A percentile compares a stretch with the other conserved stretches of the same genome.
These are phyloP conservation scores for Arge pagana DNA, from an alignment of 2,888 invertebrate genomes.

Conservation along the genomic window DNA sequence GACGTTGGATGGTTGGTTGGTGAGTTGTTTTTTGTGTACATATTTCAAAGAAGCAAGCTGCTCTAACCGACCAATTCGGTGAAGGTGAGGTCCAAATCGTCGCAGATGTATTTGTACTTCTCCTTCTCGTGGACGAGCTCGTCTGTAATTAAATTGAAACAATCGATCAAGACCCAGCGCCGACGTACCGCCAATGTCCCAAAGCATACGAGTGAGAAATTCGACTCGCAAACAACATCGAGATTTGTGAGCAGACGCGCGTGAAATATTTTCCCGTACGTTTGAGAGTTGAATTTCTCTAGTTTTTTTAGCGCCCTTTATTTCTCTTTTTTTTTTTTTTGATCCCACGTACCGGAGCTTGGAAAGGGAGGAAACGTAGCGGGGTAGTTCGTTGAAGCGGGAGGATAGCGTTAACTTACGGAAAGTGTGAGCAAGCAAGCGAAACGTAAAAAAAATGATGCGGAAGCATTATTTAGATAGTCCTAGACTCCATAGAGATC, in stretches of 20 bases:
- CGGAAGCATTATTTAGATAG: slow-evolving; percentile 42
- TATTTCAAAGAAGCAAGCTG: slow-evolving; percentile 45
- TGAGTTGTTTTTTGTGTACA: slow-evolving; percentile 31
- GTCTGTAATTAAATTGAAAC: slow-evolving; percentile 67
- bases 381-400: too few species aligned
- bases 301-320: too few species aligned
- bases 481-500: slow-evolving; percentile 65
- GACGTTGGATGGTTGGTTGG: slow-evolving; percentile 29
- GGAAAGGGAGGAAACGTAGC: too few species aligned
- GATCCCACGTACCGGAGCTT: too few species aligned
- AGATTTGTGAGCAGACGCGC: too few species aligned
- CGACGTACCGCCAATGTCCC: not conserved
- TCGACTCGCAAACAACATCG: not conserved
- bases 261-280: too few species aligned
- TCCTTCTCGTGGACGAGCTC: slow-evolving; percentile 97
- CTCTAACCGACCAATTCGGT: slow-evolving; percentile 74
- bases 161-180: slow-evolving; percentile 18
- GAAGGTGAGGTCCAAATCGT: slow-evolving; percentile 99
- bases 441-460: slow-evolving; percentile 44
- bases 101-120: slow-evolving; percentile 99
- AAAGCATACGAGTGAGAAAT: slow-evolving; percentile 1
- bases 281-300: too few species aligned
- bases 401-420: slow-evolving; percentile 44
- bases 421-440: slow-evolving; percentile 45
- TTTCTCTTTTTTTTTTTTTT: too few species aligned